These are phyloP conservation scores for Uropsilus gracilis DNA, from an alignment of 2,113 vertebrate genomes.

Conservation along the genomic window DNA sequence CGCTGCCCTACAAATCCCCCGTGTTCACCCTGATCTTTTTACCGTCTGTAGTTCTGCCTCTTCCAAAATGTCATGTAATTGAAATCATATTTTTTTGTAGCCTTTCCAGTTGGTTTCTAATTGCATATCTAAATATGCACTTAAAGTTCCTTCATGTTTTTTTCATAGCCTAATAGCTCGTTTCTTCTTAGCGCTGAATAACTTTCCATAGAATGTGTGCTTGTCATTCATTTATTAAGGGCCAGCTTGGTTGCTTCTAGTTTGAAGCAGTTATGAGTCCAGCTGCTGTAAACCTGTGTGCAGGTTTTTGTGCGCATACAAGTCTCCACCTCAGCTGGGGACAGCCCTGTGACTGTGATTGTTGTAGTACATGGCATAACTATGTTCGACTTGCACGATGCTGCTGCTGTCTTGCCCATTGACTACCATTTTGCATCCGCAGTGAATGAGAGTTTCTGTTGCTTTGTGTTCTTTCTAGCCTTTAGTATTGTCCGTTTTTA, in stretches of 20 bases:
- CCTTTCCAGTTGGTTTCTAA: background rate
- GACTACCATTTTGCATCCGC: background rate
- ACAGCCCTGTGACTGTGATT: background rate
- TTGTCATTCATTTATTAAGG: too few relatives aligned
- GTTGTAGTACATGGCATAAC: background rate
- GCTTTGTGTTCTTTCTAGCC: too few relatives aligned
- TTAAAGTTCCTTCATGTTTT: background rate
- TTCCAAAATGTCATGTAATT: background rate
- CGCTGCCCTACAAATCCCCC: background rate
- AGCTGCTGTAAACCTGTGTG: background rate
- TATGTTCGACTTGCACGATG: background rate
- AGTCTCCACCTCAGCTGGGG: background rate
- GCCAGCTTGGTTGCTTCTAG: background rate
- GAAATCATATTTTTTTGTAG: background rate
- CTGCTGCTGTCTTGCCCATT: background rate
- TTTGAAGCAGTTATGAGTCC: background rate
- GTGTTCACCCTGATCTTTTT: background rate
- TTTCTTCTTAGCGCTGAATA: too few relatives aligned
- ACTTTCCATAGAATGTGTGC: too few relatives aligned
- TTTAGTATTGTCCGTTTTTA: too few relatives aligned
- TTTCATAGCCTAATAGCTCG: too few relatives aligned
- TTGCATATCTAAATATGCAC: background rate
- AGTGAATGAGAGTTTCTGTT: too few relatives aligned
- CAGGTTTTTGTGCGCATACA: background rate
- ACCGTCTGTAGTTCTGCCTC: background rate